phyloP scores from a whole-genome alignment of 92 coral and sea anemone genomes.

The Chrysogorgia sp. region DNA sequence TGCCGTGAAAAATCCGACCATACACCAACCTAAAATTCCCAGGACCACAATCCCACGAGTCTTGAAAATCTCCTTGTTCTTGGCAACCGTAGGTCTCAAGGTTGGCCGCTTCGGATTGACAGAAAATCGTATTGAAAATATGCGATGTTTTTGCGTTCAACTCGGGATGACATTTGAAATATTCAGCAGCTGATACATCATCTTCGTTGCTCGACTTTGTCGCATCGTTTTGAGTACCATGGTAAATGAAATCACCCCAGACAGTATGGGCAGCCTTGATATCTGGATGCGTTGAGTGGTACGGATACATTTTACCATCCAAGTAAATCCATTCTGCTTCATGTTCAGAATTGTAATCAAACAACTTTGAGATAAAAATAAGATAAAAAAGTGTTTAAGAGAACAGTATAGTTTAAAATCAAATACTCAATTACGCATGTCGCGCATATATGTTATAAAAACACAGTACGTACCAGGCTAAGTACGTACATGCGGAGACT shows the following conservation, averaged over 20 bases:
- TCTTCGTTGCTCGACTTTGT: constrained; percentile 9
- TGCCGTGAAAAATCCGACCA: too few species aligned
- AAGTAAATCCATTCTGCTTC: constrained; percentile 39
- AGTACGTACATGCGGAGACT: too few species aligned
- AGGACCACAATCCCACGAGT: constrained; percentile 61
- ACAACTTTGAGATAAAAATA: constrained; percentile 8
- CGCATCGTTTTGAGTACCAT: not conserved
- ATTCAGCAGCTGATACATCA: constrained; percentile 28
- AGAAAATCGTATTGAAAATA: constrained; percentile 51
- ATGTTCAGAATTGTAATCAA: constrained; percentile 31
- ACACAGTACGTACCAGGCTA: too few species aligned
- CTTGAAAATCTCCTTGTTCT: constrained; percentile 58
- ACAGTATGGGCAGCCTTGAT: constrained; percentile 58
- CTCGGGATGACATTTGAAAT: constrained; percentile 21
- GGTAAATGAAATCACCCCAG: constrained; percentile 61
- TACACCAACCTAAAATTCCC: constrained; percentile 71
- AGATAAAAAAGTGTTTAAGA: not conserved
- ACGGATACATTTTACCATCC: constrained; percentile 44
- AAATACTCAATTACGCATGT: not conserved
- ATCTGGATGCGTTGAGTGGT: constrained; percentile 53
- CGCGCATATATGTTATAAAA: not conserved
- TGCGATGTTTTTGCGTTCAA: constrained; percentile 14
- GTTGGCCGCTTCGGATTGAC: constrained; percentile 67
- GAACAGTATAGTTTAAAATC: not conserved
- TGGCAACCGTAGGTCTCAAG: constrained; percentile 56